Evolutionary conservation across 2,888 invertebrate species (phyloP).

Genomic region (Drosophila peninsularis): DNA sequence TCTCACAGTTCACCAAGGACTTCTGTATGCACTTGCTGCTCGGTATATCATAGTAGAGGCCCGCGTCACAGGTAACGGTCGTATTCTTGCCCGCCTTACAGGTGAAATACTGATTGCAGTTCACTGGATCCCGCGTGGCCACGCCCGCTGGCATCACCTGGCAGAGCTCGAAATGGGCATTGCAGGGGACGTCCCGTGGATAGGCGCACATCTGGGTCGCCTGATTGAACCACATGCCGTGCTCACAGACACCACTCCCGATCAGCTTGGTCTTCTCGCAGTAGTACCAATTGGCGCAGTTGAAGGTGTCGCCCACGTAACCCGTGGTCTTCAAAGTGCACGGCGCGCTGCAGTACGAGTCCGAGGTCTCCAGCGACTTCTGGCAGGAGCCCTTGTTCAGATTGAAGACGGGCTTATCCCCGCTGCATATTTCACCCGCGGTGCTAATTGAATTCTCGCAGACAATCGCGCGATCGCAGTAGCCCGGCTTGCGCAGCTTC

Average conservation of each 20-base stretch:
- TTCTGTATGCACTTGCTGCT: conserved; percentile 55
- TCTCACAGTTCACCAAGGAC: conserved; percentile 57
- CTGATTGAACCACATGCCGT: conserved; percentile 60
- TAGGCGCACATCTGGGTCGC: conserved; percentile 56
- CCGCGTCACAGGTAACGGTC: conserved; percentile 40
- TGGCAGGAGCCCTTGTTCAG: conserved; percentile 26
- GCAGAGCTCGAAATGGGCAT: conserved; percentile 63
- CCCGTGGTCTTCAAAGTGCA: conserved; percentile 51
- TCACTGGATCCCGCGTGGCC: conserved; percentile 56
- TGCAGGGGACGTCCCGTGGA: conserved; percentile 49
- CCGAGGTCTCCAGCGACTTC: conserved; percentile 16
- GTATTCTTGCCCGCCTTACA: conserved; percentile 42
- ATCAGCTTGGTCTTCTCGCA: conserved; percentile 41
- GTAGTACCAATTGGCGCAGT: conserved; percentile 73
- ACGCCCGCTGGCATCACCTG: conserved; percentile 56
- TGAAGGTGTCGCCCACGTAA: conserved; percentile 60
- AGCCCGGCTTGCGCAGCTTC: conserved; percentile 72
- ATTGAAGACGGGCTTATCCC: conserved; percentile 12
- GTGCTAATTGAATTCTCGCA: conserved; percentile 56
- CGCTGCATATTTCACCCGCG: conserved; percentile 14
- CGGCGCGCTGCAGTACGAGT: conserved; percentile 62
- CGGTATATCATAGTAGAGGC: conserved; percentile 59
- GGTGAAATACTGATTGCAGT: conserved; percentile 67
- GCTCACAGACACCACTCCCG: conserved; percentile 50
- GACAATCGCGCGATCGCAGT: conserved; percentile 58